phyloP scores from a whole-genome alignment of 2,797 vertebrate species.

The Simalia tracyae region DNA sequence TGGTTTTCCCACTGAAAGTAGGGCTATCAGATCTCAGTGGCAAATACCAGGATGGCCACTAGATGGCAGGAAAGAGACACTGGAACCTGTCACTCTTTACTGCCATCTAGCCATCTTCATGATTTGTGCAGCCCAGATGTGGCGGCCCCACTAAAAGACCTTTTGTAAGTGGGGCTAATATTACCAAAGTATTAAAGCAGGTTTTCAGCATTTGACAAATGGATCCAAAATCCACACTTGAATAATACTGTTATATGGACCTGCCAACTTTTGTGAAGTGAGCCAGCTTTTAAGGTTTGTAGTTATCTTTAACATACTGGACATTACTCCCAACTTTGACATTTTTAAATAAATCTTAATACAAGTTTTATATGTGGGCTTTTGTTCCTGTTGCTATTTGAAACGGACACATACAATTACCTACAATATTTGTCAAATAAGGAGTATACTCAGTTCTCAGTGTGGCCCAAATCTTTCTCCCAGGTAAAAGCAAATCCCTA shows the following conservation, averaged over 20 bases:
- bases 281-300: neutral
- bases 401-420: neutral
- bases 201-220: neutral
- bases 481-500: neutral
- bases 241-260: neutral
- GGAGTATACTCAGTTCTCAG: neutral
- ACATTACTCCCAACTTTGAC: neutral
- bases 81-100: neutral
- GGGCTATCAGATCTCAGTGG: neutral
- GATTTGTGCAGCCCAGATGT: neutral
- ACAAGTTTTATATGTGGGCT: neutral
- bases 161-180: neutral
- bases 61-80: neutral
- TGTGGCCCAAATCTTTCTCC: neutral
- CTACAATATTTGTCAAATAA: neutral
- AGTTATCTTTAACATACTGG: neutral
- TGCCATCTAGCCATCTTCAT: neutral
- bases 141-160: neutral
- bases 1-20: neutral
- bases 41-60: neutral
- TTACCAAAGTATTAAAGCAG: neutral
- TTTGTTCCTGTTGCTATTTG: neutral
- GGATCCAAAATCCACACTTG: neutral
- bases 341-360: neutral
- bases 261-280: neutral